Percentiles rank a stretch among this genome's conserved stretches.
These are phyloP conservation scores for Squalus acanthias DNA, from an alignment of 2,797 vertebrate genomes.

Conservation along the genomic window DNA sequence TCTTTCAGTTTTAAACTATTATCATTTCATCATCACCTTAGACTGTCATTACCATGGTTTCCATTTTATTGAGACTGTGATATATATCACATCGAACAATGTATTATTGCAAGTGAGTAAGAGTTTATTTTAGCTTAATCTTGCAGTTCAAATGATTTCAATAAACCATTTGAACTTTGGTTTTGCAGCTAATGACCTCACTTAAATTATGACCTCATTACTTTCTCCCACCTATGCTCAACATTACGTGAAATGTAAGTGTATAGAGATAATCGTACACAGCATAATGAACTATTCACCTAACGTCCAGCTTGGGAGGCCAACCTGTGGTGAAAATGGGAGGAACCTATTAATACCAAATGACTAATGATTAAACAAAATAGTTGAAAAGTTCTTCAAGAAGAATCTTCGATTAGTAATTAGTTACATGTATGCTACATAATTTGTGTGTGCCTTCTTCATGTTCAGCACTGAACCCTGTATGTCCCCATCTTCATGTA, in stretches of 20 bases:
- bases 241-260: neutral
- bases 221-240: neutral
- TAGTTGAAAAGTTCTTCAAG: neutral
- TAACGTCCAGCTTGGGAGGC: neutral
- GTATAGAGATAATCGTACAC: neutral
- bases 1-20: neutral
- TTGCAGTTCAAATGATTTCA: neutral
- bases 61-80: neutral
- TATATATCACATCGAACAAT: neutral
- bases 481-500: neutral
- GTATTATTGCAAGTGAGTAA: neutral
- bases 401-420: neutral
- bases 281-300: neutral
- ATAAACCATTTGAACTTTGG: neutral
- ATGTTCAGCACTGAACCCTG: neutral
- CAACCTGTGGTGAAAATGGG: neutral
- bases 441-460: neutral
- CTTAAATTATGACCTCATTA: neutral
- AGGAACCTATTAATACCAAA: neutral
- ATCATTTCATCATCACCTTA: neutral
- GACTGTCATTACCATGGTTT: neutral
- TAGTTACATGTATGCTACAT: neutral
- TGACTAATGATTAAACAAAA: neutral
- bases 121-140: neutral
- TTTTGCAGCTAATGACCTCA: neutral